A percentile compares a stretch with the other conserved stretches of the same genome.
These are phyloP conservation scores for Vombatus ursinus DNA, from an alignment of 2,113 vertebrate genomes.

Conservation along the genomic window DNA sequence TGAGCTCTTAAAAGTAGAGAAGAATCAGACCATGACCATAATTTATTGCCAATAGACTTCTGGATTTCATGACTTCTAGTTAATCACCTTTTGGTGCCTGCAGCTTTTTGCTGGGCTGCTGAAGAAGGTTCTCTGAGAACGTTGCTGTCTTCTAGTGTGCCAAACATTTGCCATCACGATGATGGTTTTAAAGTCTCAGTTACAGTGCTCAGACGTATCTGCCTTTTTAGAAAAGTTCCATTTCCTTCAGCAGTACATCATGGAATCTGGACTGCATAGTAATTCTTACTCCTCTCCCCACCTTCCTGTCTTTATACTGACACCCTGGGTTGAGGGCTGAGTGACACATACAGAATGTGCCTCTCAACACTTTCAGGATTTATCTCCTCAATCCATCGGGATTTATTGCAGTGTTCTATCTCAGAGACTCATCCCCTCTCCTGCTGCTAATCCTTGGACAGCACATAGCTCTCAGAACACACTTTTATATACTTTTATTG, in stretches of 20 bases:
- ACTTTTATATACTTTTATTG: conserved; percentile 59
- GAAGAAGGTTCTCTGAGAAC: neutral
- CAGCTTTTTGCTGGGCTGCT: neutral
- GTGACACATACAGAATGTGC: neutral
- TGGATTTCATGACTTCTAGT: neutral
- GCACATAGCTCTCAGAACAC: conserved; percentile 31
- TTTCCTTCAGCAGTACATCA: conserved; percentile 4
- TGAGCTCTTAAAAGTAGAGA: neutral
- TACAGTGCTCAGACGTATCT: conserved; percentile 1
- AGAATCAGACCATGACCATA: neutral
- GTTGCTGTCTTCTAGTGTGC: conserved; percentile 10
- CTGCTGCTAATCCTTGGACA: conserved; percentile 46
- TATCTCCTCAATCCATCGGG: neutral
- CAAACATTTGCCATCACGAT: neutral
- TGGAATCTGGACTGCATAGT: neutral
- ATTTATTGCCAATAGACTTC: neutral
- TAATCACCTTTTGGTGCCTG: neutral
- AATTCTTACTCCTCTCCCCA: neutral
- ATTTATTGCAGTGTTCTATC: neutral
- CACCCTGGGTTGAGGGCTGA: neutral
- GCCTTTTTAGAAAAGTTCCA: conserved; percentile 44
- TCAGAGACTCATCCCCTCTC: neutral
- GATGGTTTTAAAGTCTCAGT: neutral
- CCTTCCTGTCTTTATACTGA: neutral
- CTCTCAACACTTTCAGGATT: neutral